Evolutionary conservation across 2,888 invertebrate genomes (phyloP).

Genomic region (Isoperla grammatica): DNA sequence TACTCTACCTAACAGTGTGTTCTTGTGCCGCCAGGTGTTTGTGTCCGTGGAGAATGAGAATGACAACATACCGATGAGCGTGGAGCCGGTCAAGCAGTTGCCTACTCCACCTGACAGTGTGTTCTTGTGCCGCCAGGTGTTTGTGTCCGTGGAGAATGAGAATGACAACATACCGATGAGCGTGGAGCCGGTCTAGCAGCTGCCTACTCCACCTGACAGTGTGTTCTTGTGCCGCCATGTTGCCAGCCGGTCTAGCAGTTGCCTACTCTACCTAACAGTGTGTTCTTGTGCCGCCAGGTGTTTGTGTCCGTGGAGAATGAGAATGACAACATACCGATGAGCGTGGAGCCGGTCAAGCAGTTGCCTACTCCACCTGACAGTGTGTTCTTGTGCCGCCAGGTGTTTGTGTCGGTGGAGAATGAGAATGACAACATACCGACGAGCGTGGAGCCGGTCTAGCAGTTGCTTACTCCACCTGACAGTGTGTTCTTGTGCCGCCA

Average conservation of each 20-base stretch:
- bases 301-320: slow-evolving; percentile 82
- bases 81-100: slow-evolving; percentile 73
- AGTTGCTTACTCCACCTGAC: no score
- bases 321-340: slow-evolving; percentile 93
- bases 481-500: no score
- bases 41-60: slow-evolving; percentile 86
- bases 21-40: slow-evolving; percentile 63
- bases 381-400: no score
- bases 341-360: slow-evolving; percentile 69
- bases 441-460: slow-evolving; percentile 71
- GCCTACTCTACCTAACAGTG: no score
- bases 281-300: slow-evolving; percentile 59
- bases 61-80: slow-evolving; percentile 90
- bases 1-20: no score
- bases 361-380: no score
- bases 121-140: slow-evolving; percentile 63
- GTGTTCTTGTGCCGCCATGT: no score
- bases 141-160: slow-evolving; percentile 78
- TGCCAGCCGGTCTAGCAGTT: no score
- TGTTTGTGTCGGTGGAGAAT: slow-evolving; percentile 79
- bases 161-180: slow-evolving; percentile 96
- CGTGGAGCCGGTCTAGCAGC: slow-evolving; percentile 66
- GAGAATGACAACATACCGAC: slow-evolving; percentile 94
- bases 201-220: no score
- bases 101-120: no score